Conservation (phyloP, 1,140 invertebrate genomes). For the Papilio dardanus region DNA sequence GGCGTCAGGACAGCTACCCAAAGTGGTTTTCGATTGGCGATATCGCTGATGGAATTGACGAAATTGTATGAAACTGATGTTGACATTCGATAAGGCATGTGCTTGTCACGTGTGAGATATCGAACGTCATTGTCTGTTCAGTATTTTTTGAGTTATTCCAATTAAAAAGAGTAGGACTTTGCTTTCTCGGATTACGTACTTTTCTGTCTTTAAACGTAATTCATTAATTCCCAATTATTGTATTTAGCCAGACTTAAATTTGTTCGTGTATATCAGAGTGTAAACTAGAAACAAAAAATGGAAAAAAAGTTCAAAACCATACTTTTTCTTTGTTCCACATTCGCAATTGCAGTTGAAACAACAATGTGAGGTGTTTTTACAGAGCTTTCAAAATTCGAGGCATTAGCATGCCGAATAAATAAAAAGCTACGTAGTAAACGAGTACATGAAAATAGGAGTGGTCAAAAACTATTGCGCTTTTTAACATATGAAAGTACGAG, state of each 20-base stretch:
- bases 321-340: slow-evolving; percentile 25
- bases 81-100: too few species aligned
- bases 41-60: too few species aligned
- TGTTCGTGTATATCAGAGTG: background rate
- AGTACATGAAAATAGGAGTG: background rate
- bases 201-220: background rate
- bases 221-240: too few species aligned
- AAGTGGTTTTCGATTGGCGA: too few species aligned
- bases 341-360: slow-evolving; percentile 21
- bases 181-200: background rate
- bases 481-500: background rate
- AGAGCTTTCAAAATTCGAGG: slow-evolving; percentile 18
- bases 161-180: too few species aligned
- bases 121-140: too few species aligned
- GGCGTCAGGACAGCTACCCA: too few species aligned
- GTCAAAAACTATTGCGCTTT: background rate
- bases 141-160: too few species aligned
- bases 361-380: slow-evolving; percentile 27
- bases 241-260: too few species aligned
- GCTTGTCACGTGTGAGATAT: too few species aligned
- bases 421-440: slow-evolving; percentile 18
- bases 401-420: slow-evolving; percentile 30
- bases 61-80: too few species aligned
- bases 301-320: background rate
- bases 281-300: slow-evolving; percentile 4